Conservation (phyloP, 2,888 invertebrate genomes). For the Scotopteryx bipunctaria region DNA sequence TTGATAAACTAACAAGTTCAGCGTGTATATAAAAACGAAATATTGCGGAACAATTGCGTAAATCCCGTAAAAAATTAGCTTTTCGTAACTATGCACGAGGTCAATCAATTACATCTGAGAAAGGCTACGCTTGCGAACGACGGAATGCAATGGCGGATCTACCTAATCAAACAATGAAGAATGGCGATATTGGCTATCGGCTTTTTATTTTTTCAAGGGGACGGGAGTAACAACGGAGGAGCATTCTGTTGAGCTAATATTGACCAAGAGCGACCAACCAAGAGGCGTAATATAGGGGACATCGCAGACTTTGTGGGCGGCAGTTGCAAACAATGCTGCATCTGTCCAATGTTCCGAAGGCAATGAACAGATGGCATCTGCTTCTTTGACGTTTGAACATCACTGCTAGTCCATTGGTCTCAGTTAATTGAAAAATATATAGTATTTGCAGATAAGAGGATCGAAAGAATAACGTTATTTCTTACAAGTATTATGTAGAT, state of each 20-base stretch:
- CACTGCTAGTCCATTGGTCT: not conserved
- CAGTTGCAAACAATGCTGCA: conserved; percentile 46
- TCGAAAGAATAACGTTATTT: no score
- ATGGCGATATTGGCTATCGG: conserved; percentile 33
- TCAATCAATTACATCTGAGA: conserved; percentile 42
- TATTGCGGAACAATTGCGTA: conserved; percentile 24
- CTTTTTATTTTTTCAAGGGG: conserved; percentile 35
- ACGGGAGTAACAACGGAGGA: conserved; percentile 37
- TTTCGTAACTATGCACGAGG: conserved; percentile 30
- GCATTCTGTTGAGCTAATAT: conserved; percentile 46
- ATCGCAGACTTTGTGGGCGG: conserved; percentile 38
- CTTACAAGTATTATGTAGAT: no score
- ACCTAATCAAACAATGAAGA: conserved; percentile 32
- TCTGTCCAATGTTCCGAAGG: conserved; percentile 44
- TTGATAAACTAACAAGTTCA: conserved; percentile 3
- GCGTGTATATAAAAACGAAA: conserved; percentile 4
- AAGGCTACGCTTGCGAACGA: conserved; percentile 33
- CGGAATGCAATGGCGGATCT: conserved; percentile 28
- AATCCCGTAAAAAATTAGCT: conserved; percentile 6
- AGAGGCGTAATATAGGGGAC: conserved; percentile 49
- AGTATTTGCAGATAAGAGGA: no score
- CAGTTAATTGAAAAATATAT: not conserved
- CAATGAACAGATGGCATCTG: not conserved
- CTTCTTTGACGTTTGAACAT: conserved; percentile 2
- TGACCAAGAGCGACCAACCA: conserved; percentile 47